phyloP scores from a whole-genome alignment of 2,888 invertebrate genomes.

The Drosophila bunnanda region DNA sequence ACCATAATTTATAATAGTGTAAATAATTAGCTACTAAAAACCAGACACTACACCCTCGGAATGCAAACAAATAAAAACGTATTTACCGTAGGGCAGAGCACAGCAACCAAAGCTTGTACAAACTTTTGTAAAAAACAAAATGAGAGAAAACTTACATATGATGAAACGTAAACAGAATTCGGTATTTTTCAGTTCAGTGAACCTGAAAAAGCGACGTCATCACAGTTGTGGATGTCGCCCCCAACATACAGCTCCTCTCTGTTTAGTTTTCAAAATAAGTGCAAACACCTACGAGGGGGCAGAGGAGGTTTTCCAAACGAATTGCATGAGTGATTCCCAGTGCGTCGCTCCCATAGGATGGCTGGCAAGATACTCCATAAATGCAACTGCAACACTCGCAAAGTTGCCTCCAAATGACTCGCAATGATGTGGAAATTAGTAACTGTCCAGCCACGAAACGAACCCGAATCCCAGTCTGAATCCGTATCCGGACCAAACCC shows the following conservation, averaged over 20 bases:
- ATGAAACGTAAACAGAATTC: conserved; percentile 61
- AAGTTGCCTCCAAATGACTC: conserved; percentile 56
- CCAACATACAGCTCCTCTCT: background rate
- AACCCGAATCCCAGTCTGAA: conserved; percentile 10
- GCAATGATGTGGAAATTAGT: conserved; percentile 48
- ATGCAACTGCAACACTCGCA: conserved; percentile 46
- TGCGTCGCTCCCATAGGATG: conserved; percentile 26
- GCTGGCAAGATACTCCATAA: conserved; percentile 28
- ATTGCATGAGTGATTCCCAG: conserved; percentile 68
- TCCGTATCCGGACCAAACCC: conserved; percentile 35
- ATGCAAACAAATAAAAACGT: conserved; percentile 28
- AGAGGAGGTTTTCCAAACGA: background rate
- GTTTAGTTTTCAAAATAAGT: conserved; percentile 67
- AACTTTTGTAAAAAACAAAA: conserved; percentile 22
- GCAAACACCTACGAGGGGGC: conserved; percentile 46
- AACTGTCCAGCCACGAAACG: conserved; percentile 41
- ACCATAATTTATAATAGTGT: conserved; percentile 30
- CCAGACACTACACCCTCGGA: conserved; percentile 7
- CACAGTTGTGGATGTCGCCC: conserved; percentile 47
- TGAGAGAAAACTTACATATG: conserved; percentile 15
- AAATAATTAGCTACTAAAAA: conserved; percentile 27
- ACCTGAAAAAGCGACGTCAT: conserved; percentile 60
- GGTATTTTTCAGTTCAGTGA: conserved; percentile 66
- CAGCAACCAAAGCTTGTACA: conserved; percentile 20
- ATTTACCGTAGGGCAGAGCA: conserved; percentile 7